Percentiles rank a stretch among this genome's conserved stretches.
Conservation (phyloP, 2,797 vertebrate genomes). For the Dicrostonyx torquatus region DNA sequence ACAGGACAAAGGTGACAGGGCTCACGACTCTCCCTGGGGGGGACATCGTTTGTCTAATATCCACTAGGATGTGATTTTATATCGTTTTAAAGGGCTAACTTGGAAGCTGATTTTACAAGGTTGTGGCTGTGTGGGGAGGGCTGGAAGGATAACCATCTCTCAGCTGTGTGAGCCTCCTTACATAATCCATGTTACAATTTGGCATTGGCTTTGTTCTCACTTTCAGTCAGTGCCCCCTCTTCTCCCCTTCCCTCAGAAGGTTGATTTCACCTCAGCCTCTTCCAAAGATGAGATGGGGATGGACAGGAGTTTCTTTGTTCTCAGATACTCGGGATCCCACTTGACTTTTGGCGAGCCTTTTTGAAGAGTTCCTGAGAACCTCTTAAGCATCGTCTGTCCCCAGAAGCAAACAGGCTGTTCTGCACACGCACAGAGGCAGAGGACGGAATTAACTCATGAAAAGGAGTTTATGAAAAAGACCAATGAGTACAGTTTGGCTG, state of each 20-base stretch:
- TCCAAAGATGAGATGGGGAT: background rate
- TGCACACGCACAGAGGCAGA: background rate
- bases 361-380: background rate
- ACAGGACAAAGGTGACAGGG: background rate
- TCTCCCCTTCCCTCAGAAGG: background rate
- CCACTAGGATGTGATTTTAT: background rate
- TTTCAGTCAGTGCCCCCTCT: background rate
- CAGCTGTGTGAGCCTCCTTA: background rate
- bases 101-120: background rate
- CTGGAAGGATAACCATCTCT: background rate
- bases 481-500: background rate
- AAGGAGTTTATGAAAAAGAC: background rate
- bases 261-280: background rate
- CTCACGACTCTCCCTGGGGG: background rate
- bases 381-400: background rate
- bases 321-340: background rate
- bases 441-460: background rate
- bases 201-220: background rate
- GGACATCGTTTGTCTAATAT: background rate
- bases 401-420: background rate
- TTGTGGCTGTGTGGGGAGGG: background rate
- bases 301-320: background rate
- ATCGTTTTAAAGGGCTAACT: background rate
- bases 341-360: background rate
- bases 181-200: background rate